phyloP scores from a whole-genome alignment of 1,140 invertebrate genomes.

The Bombus pyrosoma region DNA sequence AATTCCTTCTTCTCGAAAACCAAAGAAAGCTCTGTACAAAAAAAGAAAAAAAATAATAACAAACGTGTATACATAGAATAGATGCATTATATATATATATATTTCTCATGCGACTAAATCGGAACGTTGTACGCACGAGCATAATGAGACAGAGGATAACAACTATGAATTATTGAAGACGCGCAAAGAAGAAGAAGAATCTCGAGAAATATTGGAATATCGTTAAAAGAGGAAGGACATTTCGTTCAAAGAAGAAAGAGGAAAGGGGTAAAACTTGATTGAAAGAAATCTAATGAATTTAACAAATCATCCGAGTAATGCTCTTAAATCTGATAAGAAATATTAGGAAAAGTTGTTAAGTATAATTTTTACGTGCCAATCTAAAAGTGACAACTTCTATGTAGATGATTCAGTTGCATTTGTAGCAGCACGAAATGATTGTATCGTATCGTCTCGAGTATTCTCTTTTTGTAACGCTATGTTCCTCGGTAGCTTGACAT shows the following conservation, averaged over 20 bases:
- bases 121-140: slow-evolving; percentile 29
- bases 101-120: slow-evolving; percentile 10
- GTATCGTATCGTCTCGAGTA: background rate
- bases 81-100: slow-evolving; percentile 17
- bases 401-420: background rate
- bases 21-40: slow-evolving; percentile 47
- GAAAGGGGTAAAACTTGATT: background rate
- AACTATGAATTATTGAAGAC: background rate
- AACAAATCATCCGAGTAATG: background rate
- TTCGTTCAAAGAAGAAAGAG: too few species aligned
- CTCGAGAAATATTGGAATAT: background rate
- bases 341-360: background rate
- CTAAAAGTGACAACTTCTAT: slow-evolving; percentile 12
- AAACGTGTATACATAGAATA: slow-evolving; percentile 31
- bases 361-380: slow-evolving; percentile 66
- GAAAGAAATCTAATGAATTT: background rate
- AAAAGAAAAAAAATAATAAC: background rate
- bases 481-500: background rate
- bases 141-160: background rate
- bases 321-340: slow-evolving; percentile 9
- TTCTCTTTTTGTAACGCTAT: slow-evolving; percentile 2
- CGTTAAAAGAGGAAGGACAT: background rate
- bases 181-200: background rate
- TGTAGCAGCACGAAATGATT: background rate
- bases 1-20: slow-evolving; percentile 25